Percentiles rank a stretch among this genome's conserved stretches.
phyloP scores from a whole-genome alignment of 1,140 invertebrate genomes.

The Condylostylus longicornis region DNA sequence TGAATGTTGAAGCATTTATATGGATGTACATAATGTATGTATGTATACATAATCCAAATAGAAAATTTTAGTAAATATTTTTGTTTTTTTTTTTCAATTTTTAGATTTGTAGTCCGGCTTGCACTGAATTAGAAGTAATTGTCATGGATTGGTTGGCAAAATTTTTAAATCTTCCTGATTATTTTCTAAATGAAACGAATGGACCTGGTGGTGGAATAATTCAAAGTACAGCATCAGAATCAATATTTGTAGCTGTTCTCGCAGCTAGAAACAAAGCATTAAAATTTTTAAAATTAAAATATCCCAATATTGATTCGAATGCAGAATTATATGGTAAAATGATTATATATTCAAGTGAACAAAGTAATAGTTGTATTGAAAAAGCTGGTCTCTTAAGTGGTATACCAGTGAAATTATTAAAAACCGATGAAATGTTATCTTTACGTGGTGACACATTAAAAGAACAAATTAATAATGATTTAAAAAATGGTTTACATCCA shows the following conservation, averaged over 20 bases:
- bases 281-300: conserved; percentile 35
- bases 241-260: conserved; percentile 68
- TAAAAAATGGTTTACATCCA: conserved; percentile 53
- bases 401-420: conserved; percentile 63
- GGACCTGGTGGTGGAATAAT: conserved; percentile 81
- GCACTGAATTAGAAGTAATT: conserved; percentile 87
- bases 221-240: conserved; percentile 84
- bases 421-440: conserved; percentile 53
- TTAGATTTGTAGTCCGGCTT: conserved; percentile 78
- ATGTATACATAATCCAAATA: too few species aligned
- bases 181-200: conserved; percentile 59
- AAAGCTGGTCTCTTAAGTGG: conserved; percentile 70
- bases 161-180: conserved; percentile 65
- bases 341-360: conserved; percentile 74
- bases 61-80: too few species aligned
- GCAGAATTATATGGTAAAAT: conserved; percentile 53
- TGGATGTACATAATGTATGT: too few species aligned
- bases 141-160: conserved; percentile 93
- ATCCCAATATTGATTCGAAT: conserved; percentile 47
- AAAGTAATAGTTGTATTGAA: conserved; percentile 85
- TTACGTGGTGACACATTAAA: conserved; percentile 61
- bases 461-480: conserved; percentile 60
- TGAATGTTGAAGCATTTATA: too few species aligned
- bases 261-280: conserved; percentile 61
- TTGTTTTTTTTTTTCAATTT: too few species aligned